phyloP scores from a whole-genome alignment of 2,888 invertebrate genomes.

The Hedya salicella region DNA sequence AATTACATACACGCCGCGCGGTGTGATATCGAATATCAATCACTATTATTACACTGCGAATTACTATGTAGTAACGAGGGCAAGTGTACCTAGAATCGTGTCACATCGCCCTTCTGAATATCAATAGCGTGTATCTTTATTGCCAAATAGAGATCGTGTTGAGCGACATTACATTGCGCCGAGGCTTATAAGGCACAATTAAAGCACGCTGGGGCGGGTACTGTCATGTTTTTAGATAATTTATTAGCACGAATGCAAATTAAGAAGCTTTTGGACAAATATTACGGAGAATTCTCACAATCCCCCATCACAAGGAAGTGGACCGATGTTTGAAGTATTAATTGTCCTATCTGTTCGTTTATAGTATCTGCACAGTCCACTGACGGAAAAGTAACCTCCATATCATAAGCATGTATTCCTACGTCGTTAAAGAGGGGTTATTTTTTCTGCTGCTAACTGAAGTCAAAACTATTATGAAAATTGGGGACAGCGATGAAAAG shows the following conservation, averaged over 20 bases:
- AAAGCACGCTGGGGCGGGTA: constrained; percentile 19
- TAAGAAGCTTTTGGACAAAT: background rate
- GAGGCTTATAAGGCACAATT: constrained; percentile 11
- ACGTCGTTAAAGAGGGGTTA: too few relatives aligned
- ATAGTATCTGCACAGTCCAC: too few relatives aligned
- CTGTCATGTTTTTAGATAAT: constrained; percentile 7
- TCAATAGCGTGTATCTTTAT: constrained; percentile 40
- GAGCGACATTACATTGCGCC: constrained; percentile 13
- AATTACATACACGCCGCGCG: constrained; percentile 29
- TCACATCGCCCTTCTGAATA: constrained; percentile 43
- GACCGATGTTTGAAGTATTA: too few relatives aligned
- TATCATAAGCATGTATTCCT: too few relatives aligned
- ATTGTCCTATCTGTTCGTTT: too few relatives aligned
- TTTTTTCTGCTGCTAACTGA: too few relatives aligned
- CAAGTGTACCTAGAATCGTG: constrained; percentile 36
- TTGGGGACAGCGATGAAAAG: too few relatives aligned
- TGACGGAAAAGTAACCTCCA: too few relatives aligned
- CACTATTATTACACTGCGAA: constrained; percentile 27
- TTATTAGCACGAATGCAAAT: background rate
- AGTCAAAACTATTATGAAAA: too few relatives aligned
- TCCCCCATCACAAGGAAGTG: too few relatives aligned
- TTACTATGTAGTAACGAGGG: constrained; percentile 35
- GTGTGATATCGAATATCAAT: constrained; percentile 42
- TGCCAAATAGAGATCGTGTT: constrained; percentile 42
- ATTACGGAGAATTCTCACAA: too few relatives aligned